These are phyloP conservation scores for Nephrocerus scutellatus DNA, from an alignment of 2,888 invertebrate genomes.

Conservation along the genomic window DNA sequence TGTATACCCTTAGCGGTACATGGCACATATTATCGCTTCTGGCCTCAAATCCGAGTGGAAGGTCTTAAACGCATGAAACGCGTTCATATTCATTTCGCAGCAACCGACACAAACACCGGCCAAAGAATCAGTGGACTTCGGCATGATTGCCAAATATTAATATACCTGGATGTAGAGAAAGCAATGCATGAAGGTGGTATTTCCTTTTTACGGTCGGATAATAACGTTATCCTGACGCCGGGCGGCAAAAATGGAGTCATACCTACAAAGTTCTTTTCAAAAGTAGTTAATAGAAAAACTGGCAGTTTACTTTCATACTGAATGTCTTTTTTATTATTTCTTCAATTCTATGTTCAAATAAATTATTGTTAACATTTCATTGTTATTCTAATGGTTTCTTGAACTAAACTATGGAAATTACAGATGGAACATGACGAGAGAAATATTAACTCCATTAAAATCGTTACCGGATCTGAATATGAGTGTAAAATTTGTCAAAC, in stretches of 20 bases:
- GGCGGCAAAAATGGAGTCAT: slow-evolving; percentile 61
- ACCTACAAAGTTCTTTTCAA: slow-evolving; percentile 59
- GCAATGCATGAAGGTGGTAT: slow-evolving; percentile 58
- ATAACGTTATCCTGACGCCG: slow-evolving; percentile 66
- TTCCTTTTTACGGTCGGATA: slow-evolving; percentile 64
- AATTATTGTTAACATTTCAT: no score
- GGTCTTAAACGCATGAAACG: slow-evolving; percentile 68
- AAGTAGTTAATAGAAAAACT: slow-evolving; percentile 49
- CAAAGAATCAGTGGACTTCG: slow-evolving; percentile 68
- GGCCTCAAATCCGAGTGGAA: slow-evolving; percentile 56
- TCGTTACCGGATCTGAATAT: no score
- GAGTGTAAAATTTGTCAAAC: no score
- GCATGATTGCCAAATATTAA: slow-evolving; percentile 54
- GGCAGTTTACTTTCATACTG: no score
- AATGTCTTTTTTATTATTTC: no score
- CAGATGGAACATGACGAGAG: no score
- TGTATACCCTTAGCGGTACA: slow-evolving; percentile 58
- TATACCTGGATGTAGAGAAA: no score
- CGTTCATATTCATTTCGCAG: slow-evolving; percentile 72
- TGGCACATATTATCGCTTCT: slow-evolving; percentile 63
- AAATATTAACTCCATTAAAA: no score
- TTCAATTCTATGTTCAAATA: no score
- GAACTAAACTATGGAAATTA: no score
- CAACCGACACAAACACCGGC: no score
- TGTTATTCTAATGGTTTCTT: no score